Conservation (phyloP, 2,113 vertebrate species). For the Tychaedon coryphoeus region DNA sequence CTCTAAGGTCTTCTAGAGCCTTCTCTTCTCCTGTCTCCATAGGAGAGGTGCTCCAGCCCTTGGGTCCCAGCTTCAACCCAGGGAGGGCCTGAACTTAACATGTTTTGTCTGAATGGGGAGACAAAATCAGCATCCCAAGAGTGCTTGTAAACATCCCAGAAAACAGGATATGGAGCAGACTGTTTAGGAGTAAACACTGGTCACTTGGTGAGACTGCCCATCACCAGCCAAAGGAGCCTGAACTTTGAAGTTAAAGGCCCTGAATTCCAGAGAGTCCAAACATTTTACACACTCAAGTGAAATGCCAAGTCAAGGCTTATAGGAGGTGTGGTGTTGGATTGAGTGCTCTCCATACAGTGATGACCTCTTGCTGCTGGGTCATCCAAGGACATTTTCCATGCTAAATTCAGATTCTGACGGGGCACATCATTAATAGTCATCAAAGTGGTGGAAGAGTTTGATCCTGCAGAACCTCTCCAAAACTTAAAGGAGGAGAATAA, state of each 20-base stretch:
- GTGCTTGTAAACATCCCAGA: neutral
- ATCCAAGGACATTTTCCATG: neutral
- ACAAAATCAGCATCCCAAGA: neutral
- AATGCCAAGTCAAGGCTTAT: neutral
- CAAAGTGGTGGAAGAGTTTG: neutral
- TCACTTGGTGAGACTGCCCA: neutral
- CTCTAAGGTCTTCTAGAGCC: neutral
- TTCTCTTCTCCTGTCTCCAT: neutral
- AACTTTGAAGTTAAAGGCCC: neutral
- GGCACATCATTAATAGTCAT: neutral
- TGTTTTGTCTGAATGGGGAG: neutral
- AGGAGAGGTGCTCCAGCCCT: neutral
- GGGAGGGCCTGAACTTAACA: neutral
- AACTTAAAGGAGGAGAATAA: neutral
- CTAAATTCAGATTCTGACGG: neutral
- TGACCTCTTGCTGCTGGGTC: slow-evolving; percentile 2
- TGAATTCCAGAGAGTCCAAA: slow-evolving; percentile 3
- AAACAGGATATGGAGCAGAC: slow-evolving; percentile 24
- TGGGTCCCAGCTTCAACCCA: neutral
- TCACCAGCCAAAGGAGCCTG: neutral
- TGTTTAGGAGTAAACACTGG: neutral
- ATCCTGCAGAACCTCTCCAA: neutral
- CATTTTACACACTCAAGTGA: neutral
- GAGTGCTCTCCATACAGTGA: neutral
- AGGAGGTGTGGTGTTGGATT: neutral